Conservation (phyloP, 2,113 vertebrate genomes). For the Mobula birostris region DNA sequence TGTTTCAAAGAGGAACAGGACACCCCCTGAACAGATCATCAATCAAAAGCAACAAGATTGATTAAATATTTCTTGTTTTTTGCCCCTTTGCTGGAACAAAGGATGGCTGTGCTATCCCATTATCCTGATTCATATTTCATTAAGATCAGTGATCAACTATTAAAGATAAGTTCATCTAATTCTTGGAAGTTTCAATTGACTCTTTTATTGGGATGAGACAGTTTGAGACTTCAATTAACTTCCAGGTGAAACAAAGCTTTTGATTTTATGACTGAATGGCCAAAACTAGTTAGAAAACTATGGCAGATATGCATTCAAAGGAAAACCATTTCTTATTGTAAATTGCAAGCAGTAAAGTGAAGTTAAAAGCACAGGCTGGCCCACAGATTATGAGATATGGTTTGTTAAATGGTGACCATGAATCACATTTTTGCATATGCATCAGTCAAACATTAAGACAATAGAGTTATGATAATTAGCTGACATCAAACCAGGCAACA, state of each 20-base stretch:
- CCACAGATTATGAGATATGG: too few relatives aligned
- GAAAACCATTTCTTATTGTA: too few relatives aligned
- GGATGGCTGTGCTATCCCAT: not conserved
- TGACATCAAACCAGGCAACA: too few relatives aligned
- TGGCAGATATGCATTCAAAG: too few relatives aligned
- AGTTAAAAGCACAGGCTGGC: too few relatives aligned
- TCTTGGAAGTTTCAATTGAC: not conserved
- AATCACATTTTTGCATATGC: too few relatives aligned
- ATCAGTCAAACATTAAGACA: too few relatives aligned
- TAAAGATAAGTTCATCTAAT: not conserved
- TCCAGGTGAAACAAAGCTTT: not conserved
- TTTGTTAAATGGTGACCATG: too few relatives aligned
- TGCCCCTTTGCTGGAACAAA: not conserved
- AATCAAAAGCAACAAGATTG: not conserved
- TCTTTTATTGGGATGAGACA: not conserved
- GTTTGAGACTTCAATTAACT: not conserved
- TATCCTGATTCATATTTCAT: not conserved
- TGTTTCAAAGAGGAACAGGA: not conserved
- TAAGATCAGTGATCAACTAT: not conserved
- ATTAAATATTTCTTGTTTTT: not conserved
- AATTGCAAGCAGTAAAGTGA: too few relatives aligned
- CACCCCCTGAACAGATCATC: not conserved
- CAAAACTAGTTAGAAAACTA: not conserved
- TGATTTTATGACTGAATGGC: not conserved
- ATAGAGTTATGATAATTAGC: too few relatives aligned